Percentiles rank a stretch among this genome's conserved stretches.
Conservation (phyloP, 2,888 invertebrate genomes). For the Spilarctia lutea region DNA sequence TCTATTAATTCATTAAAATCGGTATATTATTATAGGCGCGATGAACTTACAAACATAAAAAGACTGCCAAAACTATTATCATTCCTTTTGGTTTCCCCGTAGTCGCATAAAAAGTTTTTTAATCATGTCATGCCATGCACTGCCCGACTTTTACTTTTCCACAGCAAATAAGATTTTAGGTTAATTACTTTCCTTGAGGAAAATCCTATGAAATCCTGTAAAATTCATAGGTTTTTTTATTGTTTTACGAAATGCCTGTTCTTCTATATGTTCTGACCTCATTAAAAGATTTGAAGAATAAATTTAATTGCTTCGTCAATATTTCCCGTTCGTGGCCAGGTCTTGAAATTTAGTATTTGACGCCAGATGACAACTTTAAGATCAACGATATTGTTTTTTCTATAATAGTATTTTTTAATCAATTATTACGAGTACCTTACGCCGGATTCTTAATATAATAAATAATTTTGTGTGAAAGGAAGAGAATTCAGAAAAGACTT, state of each 20-base stretch:
- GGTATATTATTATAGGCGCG: too few relatives aligned
- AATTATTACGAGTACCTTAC: too few relatives aligned
- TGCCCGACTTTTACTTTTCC: not conserved
- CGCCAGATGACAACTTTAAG: slow-evolving; percentile 30
- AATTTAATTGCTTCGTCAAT: slow-evolving; percentile 19
- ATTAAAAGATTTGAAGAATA: slow-evolving; percentile 27
- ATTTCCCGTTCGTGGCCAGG: slow-evolving; percentile 13
- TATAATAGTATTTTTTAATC: not conserved
- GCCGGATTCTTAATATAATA: too few relatives aligned
- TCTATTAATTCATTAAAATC: too few relatives aligned
- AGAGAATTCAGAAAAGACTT: not conserved
- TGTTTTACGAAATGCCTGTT: slow-evolving; percentile 48
- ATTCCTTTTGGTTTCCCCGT: too few relatives aligned
- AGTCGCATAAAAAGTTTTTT: not conserved
- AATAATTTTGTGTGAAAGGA: too few relatives aligned
- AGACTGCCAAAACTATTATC: too few relatives aligned
- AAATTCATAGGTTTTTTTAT: slow-evolving; percentile 57
- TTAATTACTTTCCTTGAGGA: slow-evolving; percentile 63
- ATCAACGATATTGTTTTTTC: slow-evolving; percentile 40
- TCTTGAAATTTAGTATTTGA: slow-evolving; percentile 14
- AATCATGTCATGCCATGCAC: not conserved
- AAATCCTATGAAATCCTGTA: too few relatives aligned
- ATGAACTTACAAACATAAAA: too few relatives aligned
- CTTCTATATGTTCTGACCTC: slow-evolving; percentile 42
- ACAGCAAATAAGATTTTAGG: slow-evolving; percentile 57